These are phyloP conservation scores for Myotis davidii DNA, from an alignment of 2,113 vertebrate species.

Conservation along the genomic window DNA sequence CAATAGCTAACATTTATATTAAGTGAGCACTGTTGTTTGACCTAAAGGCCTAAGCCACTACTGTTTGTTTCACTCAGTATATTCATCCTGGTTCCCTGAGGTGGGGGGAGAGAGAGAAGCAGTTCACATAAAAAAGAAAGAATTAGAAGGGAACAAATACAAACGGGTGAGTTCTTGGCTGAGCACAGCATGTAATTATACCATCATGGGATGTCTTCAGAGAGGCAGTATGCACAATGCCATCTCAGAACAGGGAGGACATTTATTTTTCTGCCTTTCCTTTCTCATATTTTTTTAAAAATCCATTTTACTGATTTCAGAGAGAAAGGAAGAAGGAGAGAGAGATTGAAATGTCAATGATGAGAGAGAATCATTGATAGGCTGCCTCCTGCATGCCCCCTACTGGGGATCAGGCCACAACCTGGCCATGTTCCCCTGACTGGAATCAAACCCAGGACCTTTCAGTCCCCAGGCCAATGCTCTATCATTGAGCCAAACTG, in stretches of 20 bases:
- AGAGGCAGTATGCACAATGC: background rate
- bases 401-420: too few relatives aligned
- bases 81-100: background rate
- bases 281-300: too few relatives aligned
- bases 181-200: rapidly evolving
- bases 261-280: background rate
- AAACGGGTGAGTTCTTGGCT: background rate
- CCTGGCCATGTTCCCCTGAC: too few relatives aligned
- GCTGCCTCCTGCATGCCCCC: too few relatives aligned
- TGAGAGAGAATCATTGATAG: too few relatives aligned
- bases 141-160: background rate
- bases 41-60: background rate
- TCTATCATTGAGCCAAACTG: too few relatives aligned
- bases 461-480: too few relatives aligned
- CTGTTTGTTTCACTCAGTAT: background rate
- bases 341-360: too few relatives aligned
- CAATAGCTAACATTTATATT: background rate
- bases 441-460: too few relatives aligned
- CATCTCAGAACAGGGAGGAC: background rate
- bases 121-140: background rate
- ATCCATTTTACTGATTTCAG: too few relatives aligned
- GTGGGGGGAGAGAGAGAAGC: background rate
- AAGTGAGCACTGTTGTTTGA: background rate
- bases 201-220: background rate
- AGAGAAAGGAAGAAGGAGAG: too few relatives aligned